Base-by-base conservation (phyloP, 2,888 invertebrate genomes). In the Hemaris fuciformis region DNA sequence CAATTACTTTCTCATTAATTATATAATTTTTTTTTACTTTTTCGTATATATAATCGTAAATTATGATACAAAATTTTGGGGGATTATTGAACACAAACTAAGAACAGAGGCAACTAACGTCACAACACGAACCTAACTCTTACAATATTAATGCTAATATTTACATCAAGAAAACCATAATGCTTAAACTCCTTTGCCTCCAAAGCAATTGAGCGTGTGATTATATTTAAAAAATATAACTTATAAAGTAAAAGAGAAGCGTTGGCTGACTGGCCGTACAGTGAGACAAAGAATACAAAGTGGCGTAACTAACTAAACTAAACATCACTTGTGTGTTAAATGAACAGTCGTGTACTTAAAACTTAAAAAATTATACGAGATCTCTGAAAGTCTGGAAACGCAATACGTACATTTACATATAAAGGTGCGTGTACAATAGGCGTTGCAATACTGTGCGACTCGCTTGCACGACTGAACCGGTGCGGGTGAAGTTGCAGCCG, bases 381-480 rank as follows among this genome's bases (percentile, higher is more conserved):
- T 93, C 93, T 91, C 92, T 89, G 92, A 90, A 91, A 93, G 91
- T 91, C 86, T 90, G 90, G 91, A 92, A 91, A 90, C 87, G 86
- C 84, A 85, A 85, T 85, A 90, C 88, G 84, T 88, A 87, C 85
- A 86, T 81, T 84, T 83, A 85, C 79, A 86, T 80, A 85, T 81
- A 80, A 84, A 80, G 75, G 84, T 85, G 81, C 82, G 78, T 81
- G 81, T 73, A 72, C 69, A 67, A 71, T 62, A 68, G 72, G 53
- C 60, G 41, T 38, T 48, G 41, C 48, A 20, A 48, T 48, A 53
- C 64, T 67, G 69, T 64, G 70, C 66, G 48, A 48, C 41, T 38
- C 27, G 27, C 27, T 48, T 25, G 48, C 66, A 53, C 64, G 62
- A 43, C 62, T 60, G 13, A 20, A 48, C 34, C 8, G 31, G 31